Evolutionary conservation across 2,888 invertebrate genomes (phyloP).

Genomic region (Rugalucina vietnamica): DNA sequence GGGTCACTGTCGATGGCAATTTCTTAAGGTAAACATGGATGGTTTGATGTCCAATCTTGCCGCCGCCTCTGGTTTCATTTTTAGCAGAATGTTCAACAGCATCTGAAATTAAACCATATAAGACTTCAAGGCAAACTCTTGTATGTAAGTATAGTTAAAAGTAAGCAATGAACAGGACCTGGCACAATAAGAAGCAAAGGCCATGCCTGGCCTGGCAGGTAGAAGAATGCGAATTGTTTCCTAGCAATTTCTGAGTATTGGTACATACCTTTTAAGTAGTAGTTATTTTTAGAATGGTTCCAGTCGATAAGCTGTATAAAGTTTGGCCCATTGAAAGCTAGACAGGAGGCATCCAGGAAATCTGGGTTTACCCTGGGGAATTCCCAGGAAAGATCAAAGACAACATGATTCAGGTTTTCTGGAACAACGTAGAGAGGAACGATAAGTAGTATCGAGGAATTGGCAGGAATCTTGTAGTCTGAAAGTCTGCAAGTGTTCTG

Average conservation of each 20-base stretch:
- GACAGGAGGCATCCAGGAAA: constrained; percentile 57
- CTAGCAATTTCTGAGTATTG: no score
- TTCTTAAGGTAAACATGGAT: constrained; percentile 49
- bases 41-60: constrained; percentile 49
- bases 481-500: no score
- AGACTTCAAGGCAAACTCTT: background rate
- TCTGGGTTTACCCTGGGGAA: constrained; percentile 51
- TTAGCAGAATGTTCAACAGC: constrained; percentile 32
- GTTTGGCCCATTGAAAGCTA: constrained; percentile 48
- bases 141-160: no score
- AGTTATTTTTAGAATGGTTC: constrained; percentile 52
- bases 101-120: constrained; percentile 12
- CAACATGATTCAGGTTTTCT: constrained; percentile 57
- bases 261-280: constrained; percentile 54
- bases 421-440: constrained; percentile 55
- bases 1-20: constrained; percentile 48
- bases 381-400: constrained; percentile 58
- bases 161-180: no score
- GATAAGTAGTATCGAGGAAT: constrained; percentile 37
- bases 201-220: no score
- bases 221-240: no score
- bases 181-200: no score
- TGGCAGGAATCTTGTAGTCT: constrained; percentile 38
- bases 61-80: constrained; percentile 37
- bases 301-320: constrained; percentile 60